Conservation (phyloP, 1,140 invertebrate genomes). For the Papilio aristodemus region DNA sequence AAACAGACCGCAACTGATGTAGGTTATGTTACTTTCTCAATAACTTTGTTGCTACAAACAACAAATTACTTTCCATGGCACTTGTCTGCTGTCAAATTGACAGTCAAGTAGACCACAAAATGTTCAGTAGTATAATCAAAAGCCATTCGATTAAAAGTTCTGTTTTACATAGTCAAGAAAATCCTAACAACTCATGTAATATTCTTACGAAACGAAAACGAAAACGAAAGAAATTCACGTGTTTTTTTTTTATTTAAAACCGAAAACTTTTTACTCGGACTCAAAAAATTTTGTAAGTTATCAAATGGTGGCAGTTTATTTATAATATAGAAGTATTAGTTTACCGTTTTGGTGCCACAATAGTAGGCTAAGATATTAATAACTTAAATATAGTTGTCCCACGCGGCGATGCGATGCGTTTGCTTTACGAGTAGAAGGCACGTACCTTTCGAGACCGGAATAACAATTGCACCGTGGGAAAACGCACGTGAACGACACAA, state of each 20-base stretch:
- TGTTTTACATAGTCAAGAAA: neutral
- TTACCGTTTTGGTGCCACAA: neutral
- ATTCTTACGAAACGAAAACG: neutral
- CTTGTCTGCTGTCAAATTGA: neutral
- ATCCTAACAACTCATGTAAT: neutral
- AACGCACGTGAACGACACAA: conserved; percentile 52
- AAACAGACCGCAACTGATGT: neutral
- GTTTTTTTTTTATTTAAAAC: too few species aligned
- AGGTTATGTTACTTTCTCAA: conserved; percentile 16
- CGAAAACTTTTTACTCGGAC: too few species aligned
- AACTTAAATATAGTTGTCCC: conserved; percentile 56
- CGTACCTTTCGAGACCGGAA: conserved; percentile 56
- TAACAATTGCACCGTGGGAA: conserved; percentile 76
- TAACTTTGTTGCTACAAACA: conserved; percentile 5
- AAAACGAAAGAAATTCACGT: neutral
- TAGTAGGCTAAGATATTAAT: conserved; percentile 50
- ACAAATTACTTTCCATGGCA: neutral
- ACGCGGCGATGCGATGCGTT: conserved; percentile 53
- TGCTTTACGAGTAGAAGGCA: conserved; percentile 51
- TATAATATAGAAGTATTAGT: too few species aligned
- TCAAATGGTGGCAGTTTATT: too few species aligned
- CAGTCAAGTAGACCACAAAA: neutral
- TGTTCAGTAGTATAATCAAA: neutral
- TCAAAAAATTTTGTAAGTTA: too few species aligned
- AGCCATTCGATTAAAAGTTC: too few species aligned